A percentile compares a stretch with the other conserved stretches of the same genome.
Evolutionary conservation across 2,797 vertebrate genomes (phyloP).

Genomic region (Darevskia mixta): DNA sequence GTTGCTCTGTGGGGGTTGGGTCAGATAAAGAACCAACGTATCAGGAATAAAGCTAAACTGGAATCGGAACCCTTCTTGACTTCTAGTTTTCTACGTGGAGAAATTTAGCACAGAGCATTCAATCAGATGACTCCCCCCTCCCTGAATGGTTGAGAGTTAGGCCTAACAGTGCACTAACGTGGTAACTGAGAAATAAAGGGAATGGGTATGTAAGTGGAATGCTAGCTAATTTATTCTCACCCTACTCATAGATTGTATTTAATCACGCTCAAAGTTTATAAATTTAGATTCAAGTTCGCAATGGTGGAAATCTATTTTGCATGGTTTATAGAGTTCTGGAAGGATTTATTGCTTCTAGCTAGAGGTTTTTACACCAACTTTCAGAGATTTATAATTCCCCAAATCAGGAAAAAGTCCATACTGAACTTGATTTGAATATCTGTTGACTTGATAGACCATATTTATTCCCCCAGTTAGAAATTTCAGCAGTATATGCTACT

Average conservation of each 20-base stretch:
- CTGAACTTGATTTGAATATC: slow-evolving; percentile 71
- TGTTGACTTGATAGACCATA: slow-evolving; percentile 55
- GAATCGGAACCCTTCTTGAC: not conserved
- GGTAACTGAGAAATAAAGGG: not conserved
- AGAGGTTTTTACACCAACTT: slow-evolving; percentile 58
- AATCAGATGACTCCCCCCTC: not conserved
- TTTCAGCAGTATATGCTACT: slow-evolving; percentile 38
- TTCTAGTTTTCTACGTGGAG: not conserved
- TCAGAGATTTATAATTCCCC: slow-evolving; percentile 69
- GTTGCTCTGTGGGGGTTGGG: too few species aligned
- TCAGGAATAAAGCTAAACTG: not conserved
- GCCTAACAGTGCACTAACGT: not conserved
- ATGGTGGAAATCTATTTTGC: slow-evolving; percentile 62
- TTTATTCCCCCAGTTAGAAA: slow-evolving; percentile 53
- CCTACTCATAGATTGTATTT: slow-evolving; percentile 62
- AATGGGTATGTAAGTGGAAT: not conserved
- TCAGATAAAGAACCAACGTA: not conserved
- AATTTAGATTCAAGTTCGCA: slow-evolving; percentile 62
- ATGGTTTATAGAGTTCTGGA: slow-evolving; percentile 71
- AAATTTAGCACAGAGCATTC: not conserved
- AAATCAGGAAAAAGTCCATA: slow-evolving; percentile 53
- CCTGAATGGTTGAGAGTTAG: not conserved
- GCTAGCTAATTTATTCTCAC: slow-evolving; percentile 6
- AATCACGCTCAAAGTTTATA: slow-evolving; percentile 67
- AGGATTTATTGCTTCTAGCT: slow-evolving; percentile 72